Percentiles rank a stretch among this genome's conserved stretches.
phyloP scores from a whole-genome alignment of 2,888 invertebrate species.

The Catocala nupta region DNA sequence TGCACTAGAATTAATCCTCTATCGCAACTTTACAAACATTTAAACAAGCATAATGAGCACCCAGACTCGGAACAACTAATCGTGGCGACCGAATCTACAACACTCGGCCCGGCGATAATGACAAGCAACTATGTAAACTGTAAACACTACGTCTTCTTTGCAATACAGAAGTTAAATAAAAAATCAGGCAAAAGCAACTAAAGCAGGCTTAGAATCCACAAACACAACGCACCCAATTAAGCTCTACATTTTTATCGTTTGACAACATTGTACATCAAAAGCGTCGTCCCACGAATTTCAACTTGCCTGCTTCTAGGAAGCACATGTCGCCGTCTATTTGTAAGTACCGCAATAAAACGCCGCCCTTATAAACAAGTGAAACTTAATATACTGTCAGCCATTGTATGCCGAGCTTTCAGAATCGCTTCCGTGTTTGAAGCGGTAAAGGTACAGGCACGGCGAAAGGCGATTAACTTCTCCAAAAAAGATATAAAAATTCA shows the following conservation, averaged over 20 bases:
- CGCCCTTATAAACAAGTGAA: constrained; percentile 55
- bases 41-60: too few species aligned
- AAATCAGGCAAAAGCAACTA: too few species aligned
- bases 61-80: too few species aligned
- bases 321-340: constrained; percentile 17
- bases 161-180: too few species aligned
- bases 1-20: too few species aligned
- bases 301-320: constrained; percentile 6
- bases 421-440: constrained; percentile 54
- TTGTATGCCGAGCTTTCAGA: constrained; percentile 62
- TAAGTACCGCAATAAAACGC: constrained; percentile 40
- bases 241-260: constrained; percentile 1
- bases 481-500: constrained; percentile 10
- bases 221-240: too few species aligned
- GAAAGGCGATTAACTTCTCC: constrained; percentile 21
- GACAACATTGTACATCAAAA: neutral
- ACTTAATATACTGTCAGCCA: constrained; percentile 58
- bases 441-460: constrained; percentile 34
- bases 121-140: too few species aligned
- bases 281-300: neutral
- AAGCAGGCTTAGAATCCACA: too few species aligned
- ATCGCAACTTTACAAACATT: too few species aligned
- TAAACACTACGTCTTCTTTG: too few species aligned
- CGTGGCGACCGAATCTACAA: too few species aligned
- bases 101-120: too few species aligned